phyloP scores from a whole-genome alignment of 2,113 vertebrate genomes.

The Labeo catla region DNA sequence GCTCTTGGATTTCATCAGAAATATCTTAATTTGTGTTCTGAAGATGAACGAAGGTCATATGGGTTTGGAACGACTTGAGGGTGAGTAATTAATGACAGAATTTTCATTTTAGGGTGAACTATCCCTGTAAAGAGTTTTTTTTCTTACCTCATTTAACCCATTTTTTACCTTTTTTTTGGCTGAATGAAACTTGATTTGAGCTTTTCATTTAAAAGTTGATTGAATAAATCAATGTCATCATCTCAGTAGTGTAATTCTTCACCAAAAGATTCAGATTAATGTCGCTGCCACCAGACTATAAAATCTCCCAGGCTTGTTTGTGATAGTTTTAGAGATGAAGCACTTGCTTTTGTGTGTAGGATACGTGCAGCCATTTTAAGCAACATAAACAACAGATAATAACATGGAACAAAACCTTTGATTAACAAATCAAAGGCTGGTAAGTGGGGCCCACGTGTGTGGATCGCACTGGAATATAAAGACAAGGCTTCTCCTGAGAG shows the following conservation, averaged over 20 bases:
- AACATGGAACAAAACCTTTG: conserved; percentile 37
- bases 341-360: conserved; percentile 26
- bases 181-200: not conserved
- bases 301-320: conserved; percentile 29
- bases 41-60: too few relatives aligned
- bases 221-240: not conserved
- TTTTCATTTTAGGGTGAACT: too few relatives aligned
- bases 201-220: not conserved
- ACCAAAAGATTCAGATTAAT: conserved; percentile 10
- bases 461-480: conserved; percentile 21
- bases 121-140: too few relatives aligned
- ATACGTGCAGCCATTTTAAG: conserved; percentile 51
- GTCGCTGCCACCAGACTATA: not conserved
- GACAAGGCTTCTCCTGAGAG: conserved; percentile 38
- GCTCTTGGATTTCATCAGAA: too few relatives aligned
- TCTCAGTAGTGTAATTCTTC: not conserved
- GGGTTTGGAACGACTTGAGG: too few relatives aligned
- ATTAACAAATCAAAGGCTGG: conserved; percentile 52
- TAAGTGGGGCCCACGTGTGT: conserved; percentile 6
- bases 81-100: too few relatives aligned
- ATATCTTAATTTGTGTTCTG: too few relatives aligned
- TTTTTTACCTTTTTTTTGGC: not conserved
- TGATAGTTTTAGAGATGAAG: conserved; percentile 9
- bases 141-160: too few relatives aligned
- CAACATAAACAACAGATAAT: conserved; percentile 49